Base-by-base conservation (phyloP, 2,888 invertebrate genomes). In the Leptogaster cylindrica region DNA sequence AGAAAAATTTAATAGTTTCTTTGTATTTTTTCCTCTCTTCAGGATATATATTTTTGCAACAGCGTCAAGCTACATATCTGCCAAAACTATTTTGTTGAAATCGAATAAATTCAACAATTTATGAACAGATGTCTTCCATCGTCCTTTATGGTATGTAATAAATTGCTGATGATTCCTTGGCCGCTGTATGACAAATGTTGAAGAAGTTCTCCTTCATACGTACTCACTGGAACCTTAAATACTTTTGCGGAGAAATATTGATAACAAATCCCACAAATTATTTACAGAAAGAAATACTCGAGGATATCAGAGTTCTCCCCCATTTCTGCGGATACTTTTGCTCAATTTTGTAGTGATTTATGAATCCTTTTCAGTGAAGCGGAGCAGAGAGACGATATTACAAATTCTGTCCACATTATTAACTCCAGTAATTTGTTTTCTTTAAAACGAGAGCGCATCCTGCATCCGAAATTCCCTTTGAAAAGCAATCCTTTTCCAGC, bases 251-350 rank as follows among this genome's bases (percentile, higher is more conserved):
- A 36, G 44, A 18, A 50, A 51, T 44, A 68, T 55, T 64, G 65
- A 65, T 65, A 68, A 48, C 33, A 58, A 68, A 68, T 65, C 65
- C 64, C 48, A 7, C 50, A 65, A 50, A 68, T 67, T 67, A 63
- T 50, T 68, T 68, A 51, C 44, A 55, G 58, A 41, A 63, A 31
- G 25, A 48, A 51, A 50, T 63, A 66, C 51, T 16, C 6, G 23
- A 27, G n/a, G 10, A 50, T 65, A 27, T 50, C 48, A 36, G 25
- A 18, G 10, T 50, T 2, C 16, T 52, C 28, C 41, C 39, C 44
- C 28, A n/a, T 44, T 58, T 14, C 18, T 41, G 10, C 31, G 27
- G 12, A 44, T 27, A 12, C 23, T 14, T 41, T 28, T 44, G n/a
- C 48, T 48, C 48, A 27, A 48, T 48, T 25, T 48, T 23, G 23